Conservation (phyloP, 2,888 invertebrate genomes). For the Torymus aiolomorphi region DNA sequence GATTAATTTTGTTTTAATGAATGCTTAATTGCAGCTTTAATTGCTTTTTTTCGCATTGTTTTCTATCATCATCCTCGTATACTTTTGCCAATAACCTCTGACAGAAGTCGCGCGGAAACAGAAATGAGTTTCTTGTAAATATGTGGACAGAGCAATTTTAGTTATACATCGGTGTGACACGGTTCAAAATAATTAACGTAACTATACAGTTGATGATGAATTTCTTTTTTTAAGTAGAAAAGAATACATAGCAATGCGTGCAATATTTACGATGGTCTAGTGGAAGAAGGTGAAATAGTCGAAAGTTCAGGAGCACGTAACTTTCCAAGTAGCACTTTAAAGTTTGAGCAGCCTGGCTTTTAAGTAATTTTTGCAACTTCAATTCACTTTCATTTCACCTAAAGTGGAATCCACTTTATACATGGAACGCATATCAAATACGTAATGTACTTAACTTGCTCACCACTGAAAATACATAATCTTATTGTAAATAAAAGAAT, state of each 20-base stretch:
- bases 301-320: conserved; percentile 8
- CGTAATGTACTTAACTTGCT: too few species aligned
- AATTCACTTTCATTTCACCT: conserved; percentile 19
- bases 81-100: too few species aligned
- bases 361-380: conserved; percentile 37
- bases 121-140: too few species aligned
- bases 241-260: background rate
- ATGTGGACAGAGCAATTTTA: too few species aligned
- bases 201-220: background rate
- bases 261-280: conserved; percentile 7
- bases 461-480: background rate
- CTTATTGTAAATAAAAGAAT: background rate
- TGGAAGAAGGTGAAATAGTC: conserved; percentile 20
- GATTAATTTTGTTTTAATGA: too few species aligned
- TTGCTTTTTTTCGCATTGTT: too few species aligned
- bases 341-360: conserved; percentile 8
- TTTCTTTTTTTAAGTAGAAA: background rate
- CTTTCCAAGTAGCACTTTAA: conserved; percentile 36
- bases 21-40: too few species aligned
- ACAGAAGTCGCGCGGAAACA: too few species aligned
- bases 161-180: too few species aligned
- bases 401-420: background rate
- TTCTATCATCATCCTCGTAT: too few species aligned
- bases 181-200: too few species aligned
- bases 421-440: too few species aligned